Evolutionary conservation across 2,888 invertebrate genomes (phyloP).

Genomic region (Brenthis daphne): DNA sequence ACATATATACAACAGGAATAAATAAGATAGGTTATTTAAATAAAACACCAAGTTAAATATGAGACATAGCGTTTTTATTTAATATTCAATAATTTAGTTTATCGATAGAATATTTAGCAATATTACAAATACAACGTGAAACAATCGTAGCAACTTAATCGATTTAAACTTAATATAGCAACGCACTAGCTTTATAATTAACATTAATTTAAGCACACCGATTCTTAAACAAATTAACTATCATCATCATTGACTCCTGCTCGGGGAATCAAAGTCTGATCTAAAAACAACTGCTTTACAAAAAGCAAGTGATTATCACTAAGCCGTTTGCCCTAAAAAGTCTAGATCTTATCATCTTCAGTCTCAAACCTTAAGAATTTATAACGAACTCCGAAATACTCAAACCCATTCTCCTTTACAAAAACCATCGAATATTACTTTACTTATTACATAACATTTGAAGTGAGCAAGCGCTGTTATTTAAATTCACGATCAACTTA

Average conservation of each 20-base stretch:
- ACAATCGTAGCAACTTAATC: constrained; percentile 75
- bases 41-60: constrained; percentile 66
- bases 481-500: constrained; percentile 21
- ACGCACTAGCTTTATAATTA: constrained; percentile 50
- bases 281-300: constrained; percentile 42
- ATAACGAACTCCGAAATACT: constrained; percentile 34
- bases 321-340: constrained; percentile 31
- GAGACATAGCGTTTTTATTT: constrained; percentile 81
- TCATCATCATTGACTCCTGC: constrained; percentile 36
- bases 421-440: constrained; percentile 33
- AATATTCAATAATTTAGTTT: constrained; percentile 75
- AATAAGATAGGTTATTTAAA: constrained; percentile 36
- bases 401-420: constrained; percentile 35
- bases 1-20: background rate
- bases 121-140: constrained; percentile 81
- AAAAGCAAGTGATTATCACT: constrained; percentile 31
- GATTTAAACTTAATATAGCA: constrained; percentile 76
- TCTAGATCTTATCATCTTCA: constrained; percentile 43
- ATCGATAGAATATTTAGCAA: constrained; percentile 80
- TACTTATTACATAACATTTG: constrained; percentile 45
- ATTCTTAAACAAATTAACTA: constrained; percentile 61
- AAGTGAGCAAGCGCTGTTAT: constrained; percentile 68
- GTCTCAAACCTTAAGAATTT: constrained; percentile 47
- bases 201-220: constrained; percentile 67
- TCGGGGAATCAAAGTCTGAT: constrained; percentile 18